Evolutionary conservation across 1,140 invertebrate species (phyloP), one percentile per base, ranked within the genome.

Genomic region (Aporrectodea caliginosa): DNA sequence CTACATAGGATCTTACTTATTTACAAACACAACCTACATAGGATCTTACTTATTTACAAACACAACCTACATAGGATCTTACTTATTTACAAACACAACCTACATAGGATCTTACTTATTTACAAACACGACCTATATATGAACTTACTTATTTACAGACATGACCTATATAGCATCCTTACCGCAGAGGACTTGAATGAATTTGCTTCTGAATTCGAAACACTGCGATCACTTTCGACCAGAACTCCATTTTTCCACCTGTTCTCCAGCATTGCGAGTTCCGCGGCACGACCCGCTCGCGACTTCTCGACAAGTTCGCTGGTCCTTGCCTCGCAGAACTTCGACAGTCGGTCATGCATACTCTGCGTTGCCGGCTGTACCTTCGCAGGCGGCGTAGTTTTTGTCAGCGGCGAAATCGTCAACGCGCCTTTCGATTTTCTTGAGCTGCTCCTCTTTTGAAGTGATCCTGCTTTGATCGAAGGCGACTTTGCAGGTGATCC

Each of bases 241-340:
- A 86, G 79, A n/a, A 87, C 83, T 31, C 87, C 87, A 81, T 88
- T 85, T 70, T 86, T 84, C 83, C 84, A 88, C 29, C 88, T 79
- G 75, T 86, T 86, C 77, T 87, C 82, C 33, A 88, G 81, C 22
- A 78, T 73, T 34, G 83, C 81, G 43, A 89, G 82, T 73, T 88
- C 88, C n/a, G 84, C 84, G 83, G 86, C 82, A 74, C 86, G 83
- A 73, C 86, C 84, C 33, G 83, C 80, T 22, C 84, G 83, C 0
- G 69, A 68, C 68, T 84, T 83, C 33, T 85, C 82, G n/a, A 83
- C 84, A 32, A 84, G 76, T 35, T 85, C 80, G 33, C 81, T 78
- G 16, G 82, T 81, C 35, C 83, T 83, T 35, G 69, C 82, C 80
- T 81, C 73, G 83, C 81, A 1, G 80, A 82, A 82, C 84, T 86